These are phyloP conservation scores for Eupelmus urozonus DNA, from an alignment of 2,888 invertebrate species.

Conservation along the genomic window DNA sequence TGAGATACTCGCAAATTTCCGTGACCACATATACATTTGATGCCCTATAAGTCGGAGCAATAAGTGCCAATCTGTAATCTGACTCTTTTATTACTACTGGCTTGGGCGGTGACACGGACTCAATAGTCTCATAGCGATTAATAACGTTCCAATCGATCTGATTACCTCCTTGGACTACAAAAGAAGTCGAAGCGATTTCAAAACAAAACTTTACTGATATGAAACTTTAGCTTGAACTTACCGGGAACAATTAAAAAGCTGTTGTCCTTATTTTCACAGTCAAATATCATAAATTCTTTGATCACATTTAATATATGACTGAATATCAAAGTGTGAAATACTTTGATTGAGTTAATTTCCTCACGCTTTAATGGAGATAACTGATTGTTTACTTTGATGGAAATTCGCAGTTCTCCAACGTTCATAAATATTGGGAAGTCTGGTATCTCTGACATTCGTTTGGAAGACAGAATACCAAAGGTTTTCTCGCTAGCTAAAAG, in stretches of 20 bases:
- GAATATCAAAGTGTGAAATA: constrained; percentile 88
- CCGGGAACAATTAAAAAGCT: constrained; percentile 75
- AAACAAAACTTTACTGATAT: too few species aligned
- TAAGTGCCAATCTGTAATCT: constrained; percentile 85
- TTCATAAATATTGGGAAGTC: constrained; percentile 87
- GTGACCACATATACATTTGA: constrained; percentile 82
- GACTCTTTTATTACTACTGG: constrained; percentile 80
- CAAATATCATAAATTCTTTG: constrained; percentile 82
- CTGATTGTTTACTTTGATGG: constrained; percentile 79
- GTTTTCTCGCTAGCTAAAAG: constrained; percentile 79
- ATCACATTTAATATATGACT: constrained; percentile 83
- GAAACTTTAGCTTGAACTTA: too few species aligned
- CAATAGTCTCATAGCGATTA: constrained; percentile 77
- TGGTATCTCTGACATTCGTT: constrained; percentile 80
- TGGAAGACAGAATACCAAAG: constrained; percentile 83
- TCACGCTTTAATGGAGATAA: neutral
- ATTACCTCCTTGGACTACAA: constrained; percentile 67
- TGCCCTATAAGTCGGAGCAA: constrained; percentile 90
- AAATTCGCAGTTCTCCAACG: constrained; percentile 81
- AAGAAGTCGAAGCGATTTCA: too few species aligned
- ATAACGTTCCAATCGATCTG: constrained; percentile 83
- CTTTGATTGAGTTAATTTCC: constrained; percentile 78
- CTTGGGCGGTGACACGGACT: constrained; percentile 70
- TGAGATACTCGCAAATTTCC: constrained; percentile 83
- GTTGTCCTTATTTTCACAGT: constrained; percentile 80